phyloP scores from a whole-genome alignment of 2,797 vertebrate genomes.

The Mus caroli region DNA sequence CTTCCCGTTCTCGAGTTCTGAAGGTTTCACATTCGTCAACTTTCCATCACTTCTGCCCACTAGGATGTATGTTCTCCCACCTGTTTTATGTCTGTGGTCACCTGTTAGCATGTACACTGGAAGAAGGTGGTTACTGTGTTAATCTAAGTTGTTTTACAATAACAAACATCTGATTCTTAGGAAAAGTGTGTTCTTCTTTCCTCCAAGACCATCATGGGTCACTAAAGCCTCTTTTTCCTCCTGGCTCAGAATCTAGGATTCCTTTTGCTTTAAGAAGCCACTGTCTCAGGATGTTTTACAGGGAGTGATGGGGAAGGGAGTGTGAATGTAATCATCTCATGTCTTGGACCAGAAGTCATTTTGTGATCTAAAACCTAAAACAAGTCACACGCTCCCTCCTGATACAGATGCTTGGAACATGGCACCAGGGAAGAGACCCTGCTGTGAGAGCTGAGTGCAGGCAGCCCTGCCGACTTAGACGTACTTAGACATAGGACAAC shows the following conservation, averaged over 20 bases:
- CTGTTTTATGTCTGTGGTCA: neutral
- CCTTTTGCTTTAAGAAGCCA: neutral
- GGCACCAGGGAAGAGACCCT: neutral
- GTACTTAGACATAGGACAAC: neutral
- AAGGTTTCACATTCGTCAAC: neutral
- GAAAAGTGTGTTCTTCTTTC: neutral
- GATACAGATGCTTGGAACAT: neutral
- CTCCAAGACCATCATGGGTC: neutral
- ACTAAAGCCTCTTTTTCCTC: neutral
- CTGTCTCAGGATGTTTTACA: neutral
- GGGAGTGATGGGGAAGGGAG: neutral
- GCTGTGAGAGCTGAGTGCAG: neutral
- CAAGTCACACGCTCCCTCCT: neutral
- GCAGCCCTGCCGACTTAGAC: neutral
- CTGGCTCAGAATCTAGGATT: slow-evolving; percentile 14
- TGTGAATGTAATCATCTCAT: neutral
- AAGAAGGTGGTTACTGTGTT: neutral
- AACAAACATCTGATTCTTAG: neutral
- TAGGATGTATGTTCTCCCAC: neutral
- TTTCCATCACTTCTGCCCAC: neutral
- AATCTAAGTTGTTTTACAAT: neutral
- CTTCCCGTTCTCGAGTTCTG: neutral
- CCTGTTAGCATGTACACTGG: neutral
- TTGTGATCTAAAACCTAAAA: slow-evolving; percentile 33
- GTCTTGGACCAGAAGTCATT: neutral